Evolutionary conservation across 1,140 invertebrate genomes (phyloP), one percentile per base, ranked within the genome.

Genomic region (Coelopa frigida): DNA sequence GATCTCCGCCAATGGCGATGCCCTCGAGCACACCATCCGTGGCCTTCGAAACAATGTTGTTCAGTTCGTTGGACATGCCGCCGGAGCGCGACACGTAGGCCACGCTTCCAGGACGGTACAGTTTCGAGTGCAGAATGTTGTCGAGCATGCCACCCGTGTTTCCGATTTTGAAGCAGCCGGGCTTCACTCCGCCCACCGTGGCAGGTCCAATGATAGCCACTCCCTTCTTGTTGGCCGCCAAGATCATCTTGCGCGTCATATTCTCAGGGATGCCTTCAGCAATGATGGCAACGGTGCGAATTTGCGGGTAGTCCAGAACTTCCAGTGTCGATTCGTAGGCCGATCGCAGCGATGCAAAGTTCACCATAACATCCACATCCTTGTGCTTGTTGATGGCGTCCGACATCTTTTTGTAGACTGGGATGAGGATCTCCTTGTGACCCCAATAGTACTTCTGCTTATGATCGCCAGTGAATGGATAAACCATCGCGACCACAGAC

Each of bases 371-470:
- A 65, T 95, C 91, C 14, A 94, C 94, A 51, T 96, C 90, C 23
- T 63, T 86, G 68, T 99, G 95, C 59, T 94, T 95, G 11, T 78
- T 81, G 83, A 99, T 96, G 4, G 94, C 93, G 62, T 97, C 93
- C 53, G 81, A 84, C 92, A 99, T 96, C 64, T 90, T 92, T 60
- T 96, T 97, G 72, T 98, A 99, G 2, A 98, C 94, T 73, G 78
- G 59, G 66, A 97, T 85, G 6, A 97, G 79, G 33, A 97, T 85
- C 59, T 99, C 96, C 66, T 98, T 98, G 71, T 99, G 95, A 1
- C 96, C 97, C 88, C 95, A 99, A 66, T 99, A 99, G 73, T 94
- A 99, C 72, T 99, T 99, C 70, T 97, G 94, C 62, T 97, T 97
- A 67, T 99, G 95, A 74, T 99, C 94, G 1, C 94, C 96, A 4